Evolutionary conservation across 1,140 invertebrate species (phyloP), one percentile per base, ranked within the genome.

Genomic region (Sinella curviseta): DNA sequence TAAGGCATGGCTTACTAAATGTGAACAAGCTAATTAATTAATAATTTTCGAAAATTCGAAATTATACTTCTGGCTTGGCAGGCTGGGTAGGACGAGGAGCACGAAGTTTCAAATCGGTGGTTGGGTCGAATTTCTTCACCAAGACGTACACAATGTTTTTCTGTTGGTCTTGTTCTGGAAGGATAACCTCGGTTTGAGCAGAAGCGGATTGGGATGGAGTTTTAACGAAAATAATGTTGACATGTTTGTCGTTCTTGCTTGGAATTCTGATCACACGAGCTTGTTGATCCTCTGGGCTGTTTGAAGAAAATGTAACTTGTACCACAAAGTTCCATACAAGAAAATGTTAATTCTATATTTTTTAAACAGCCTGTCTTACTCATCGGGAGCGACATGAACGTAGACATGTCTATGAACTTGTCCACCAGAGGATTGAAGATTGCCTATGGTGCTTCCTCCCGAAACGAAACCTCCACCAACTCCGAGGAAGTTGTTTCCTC

Each of bases 211-310:
- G 8, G 12, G 65, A 70, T 31, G 65, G 65, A 8, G 65, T 70
- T n/a, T 70, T 70, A 4, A 70, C 65, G n/a, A 70, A 70, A n/a
- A 70, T 70, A 33, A 70, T 70, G 65, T 70, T 70, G 12, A 70
- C 65, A n/a, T 70, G 65, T 24, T 70, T 70, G 24, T 70, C 65
- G 24, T 33, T 70, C 31, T 33, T 70, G 65, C 65, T 33, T 70
- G 65, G 65, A 70, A 70, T 70, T 30, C 65, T 30, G 65, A 70
- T 33, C 4, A 70, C 65, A n/a, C 65, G 65, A 24, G 65, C 65
- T 70, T 70, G 65, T 33, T 70, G 65, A 70, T 70, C 65, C n/a
- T 70, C 78, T 30, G 78, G 78, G 8, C 70, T 39, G 74, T 78
- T 57, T n/a, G 67, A 30, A 78, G 31, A 30, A n/a, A 24, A n/a